These are phyloP conservation scores for Drosophila siamana DNA, from an alignment of 2,888 invertebrate species.

Conservation along the genomic window DNA sequence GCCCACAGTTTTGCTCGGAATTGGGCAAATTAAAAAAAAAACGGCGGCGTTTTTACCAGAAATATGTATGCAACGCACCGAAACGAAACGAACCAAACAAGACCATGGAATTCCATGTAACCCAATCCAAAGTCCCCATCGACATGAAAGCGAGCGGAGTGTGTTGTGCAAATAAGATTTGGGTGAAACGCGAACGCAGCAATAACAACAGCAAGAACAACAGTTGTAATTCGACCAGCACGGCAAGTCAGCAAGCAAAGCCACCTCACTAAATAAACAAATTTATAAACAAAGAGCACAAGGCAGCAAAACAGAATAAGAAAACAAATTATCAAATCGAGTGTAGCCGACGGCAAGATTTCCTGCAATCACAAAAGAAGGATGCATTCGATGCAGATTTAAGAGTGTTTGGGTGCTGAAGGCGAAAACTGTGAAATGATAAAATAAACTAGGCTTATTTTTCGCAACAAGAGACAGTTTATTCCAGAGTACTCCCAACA, in stretches of 20 bases:
- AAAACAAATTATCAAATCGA: background rate
- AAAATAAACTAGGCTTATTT: too few relatives aligned
- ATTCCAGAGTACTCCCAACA: too few relatives aligned
- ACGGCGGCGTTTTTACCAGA: constrained; percentile 12
- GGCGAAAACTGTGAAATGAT: too few relatives aligned
- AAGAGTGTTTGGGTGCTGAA: too few relatives aligned
- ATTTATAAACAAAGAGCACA: constrained; percentile 57
- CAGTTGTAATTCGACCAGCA: constrained; percentile 17
- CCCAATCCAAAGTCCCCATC: constrained; percentile 15
- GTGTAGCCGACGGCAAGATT: background rate
- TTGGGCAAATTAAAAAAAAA: constrained; percentile 71
- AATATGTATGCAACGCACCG: constrained; percentile 64
- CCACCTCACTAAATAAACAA: constrained; percentile 69
- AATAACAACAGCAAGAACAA: constrained; percentile 13
- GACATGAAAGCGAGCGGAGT: constrained; percentile 9
- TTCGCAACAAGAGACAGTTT: too few relatives aligned
- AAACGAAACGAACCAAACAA: constrained; percentile 37
- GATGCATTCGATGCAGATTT: too few relatives aligned
- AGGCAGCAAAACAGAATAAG: constrained; percentile 13
- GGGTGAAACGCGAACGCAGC: constrained; percentile 47
- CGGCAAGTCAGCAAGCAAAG: constrained; percentile 46
- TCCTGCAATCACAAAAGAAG: too few relatives aligned
- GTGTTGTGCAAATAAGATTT: constrained; percentile 68
- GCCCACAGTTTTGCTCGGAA: constrained; percentile 34
- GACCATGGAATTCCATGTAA: constrained; percentile 47